Evolutionary conservation across 1,140 invertebrate species (phyloP), one percentile per base, ranked within the genome.

Genomic region (Drosophila rufa): DNA sequence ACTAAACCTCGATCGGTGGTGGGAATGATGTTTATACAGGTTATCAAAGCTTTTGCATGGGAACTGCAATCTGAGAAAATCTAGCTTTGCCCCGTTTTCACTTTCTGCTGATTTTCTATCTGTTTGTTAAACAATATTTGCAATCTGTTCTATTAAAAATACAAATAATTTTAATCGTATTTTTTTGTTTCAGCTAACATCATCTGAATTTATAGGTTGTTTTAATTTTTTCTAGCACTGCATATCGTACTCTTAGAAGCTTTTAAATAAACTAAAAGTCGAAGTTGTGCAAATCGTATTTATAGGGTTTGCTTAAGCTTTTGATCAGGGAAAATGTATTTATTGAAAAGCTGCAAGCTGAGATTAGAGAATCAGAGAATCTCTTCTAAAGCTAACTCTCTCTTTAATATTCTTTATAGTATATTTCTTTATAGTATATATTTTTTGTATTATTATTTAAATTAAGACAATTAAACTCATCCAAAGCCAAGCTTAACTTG

Each of bases 401-500:
- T 48, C 25, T 40, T 56, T 25, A 1, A n/a, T 40, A 30, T 3
- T 14, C 42, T 43, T 14, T 46, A 4, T 22, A 14, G 19, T 19
- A 12, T 47, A 47, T 22, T 14, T 22, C 3, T 0, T 22, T 22
- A 22, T 1, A 19, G 19, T 19, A 19, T 19, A 22, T 22, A 22
- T 22, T 22, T 22, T 8, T 9, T 4, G 25, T 30, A n/a, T 14
- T 53, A 33, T 22, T 14, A 55, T n/a, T 12, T 22, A 12, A 15
- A 59, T 30, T 53, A 38, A n/a, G 14, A 1, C 36, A 3, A 11
- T 25, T 30, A 17, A 17, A 5, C 2, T n/a, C 9, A 15, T 12
- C 2, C n/a, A 9, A 68, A 53, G 8, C 8, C n/a, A 5, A 36
- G 43, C 69, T 71, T 48, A 70, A 50, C 27, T 19, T 70, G 53